A percentile compares a stretch with the other conserved stretches of the same genome.
These are phyloP conservation scores for Paedocypris micromegethes DNA, from an alignment of 2,797 vertebrate species.

Conservation along the genomic window DNA sequence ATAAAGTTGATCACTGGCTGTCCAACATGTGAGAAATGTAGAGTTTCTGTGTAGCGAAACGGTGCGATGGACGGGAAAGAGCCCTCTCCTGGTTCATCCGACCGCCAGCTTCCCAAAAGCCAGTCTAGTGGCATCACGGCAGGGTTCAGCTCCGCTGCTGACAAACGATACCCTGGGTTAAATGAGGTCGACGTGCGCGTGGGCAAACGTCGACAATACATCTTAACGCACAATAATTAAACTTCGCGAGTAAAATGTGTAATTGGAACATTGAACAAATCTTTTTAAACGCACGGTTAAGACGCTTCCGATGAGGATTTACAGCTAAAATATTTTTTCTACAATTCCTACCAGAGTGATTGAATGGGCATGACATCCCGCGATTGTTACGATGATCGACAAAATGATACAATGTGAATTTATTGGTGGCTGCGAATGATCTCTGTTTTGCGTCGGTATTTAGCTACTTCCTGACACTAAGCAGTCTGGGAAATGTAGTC, in stretches of 20 bases:
- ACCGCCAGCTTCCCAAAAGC: constrained; percentile 82
- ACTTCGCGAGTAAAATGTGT: background rate
- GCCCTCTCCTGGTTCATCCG: constrained; percentile 79
- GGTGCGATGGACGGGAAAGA: constrained; percentile 79
- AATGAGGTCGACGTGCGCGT: background rate
- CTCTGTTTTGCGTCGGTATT: constrained; percentile 7
- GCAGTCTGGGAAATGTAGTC: constrained; percentile 46
- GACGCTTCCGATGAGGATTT: too few species aligned
- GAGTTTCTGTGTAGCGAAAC: constrained; percentile 84
- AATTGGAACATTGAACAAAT: too few species aligned
- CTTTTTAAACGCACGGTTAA: too few species aligned
- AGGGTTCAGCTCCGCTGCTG: constrained; percentile 63
- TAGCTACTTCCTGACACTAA: constrained; percentile 7
- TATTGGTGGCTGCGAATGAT: background rate
- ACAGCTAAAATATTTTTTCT: too few species aligned
- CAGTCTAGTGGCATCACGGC: constrained; percentile 76
- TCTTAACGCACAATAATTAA: too few species aligned
- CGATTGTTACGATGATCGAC: background rate
- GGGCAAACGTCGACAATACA: background rate
- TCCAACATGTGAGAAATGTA: constrained; percentile 84
- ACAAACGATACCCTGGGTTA: constrained; percentile 15
- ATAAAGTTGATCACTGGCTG: constrained; percentile 93
- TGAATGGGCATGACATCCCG: constrained; percentile 59
- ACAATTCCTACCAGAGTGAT: constrained; percentile 47
- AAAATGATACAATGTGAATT: background rate